Percentiles rank a stretch among this genome's conserved stretches.
These are phyloP conservation scores for Laticauda laticaudata DNA, from an alignment of 2,113 vertebrate species.

Conservation along the genomic window DNA sequence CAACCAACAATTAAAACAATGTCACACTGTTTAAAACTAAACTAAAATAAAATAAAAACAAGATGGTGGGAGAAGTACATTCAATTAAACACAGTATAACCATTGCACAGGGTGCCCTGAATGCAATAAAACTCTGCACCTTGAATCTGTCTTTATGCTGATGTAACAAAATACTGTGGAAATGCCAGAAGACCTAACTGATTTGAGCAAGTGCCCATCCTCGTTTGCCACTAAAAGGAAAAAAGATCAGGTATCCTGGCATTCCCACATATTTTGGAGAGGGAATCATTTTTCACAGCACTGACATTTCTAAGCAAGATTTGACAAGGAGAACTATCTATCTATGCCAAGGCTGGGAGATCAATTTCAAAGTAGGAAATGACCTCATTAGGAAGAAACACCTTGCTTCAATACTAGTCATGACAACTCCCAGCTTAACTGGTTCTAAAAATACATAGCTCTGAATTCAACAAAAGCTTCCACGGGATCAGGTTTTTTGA, in stretches of 20 bases:
- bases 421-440: slow-evolving; percentile 12
- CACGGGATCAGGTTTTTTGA: neutral
- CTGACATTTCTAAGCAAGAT: neutral
- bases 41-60: neutral
- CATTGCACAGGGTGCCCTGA: neutral
- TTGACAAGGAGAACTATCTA: neutral
- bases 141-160: neutral
- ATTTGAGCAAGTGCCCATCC: slow-evolving; percentile 13
- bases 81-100: neutral
- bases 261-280: neutral
- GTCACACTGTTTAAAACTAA: neutral
- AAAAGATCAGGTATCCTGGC: neutral
- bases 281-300: neutral
- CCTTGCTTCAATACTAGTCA: slow-evolving; percentile 11
- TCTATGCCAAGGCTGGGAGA: neutral
- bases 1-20: neutral
- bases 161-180: neutral
- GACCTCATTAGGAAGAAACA: slow-evolving; percentile 11
- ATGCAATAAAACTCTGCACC: neutral
- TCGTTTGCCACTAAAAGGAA: neutral
- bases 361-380: slow-evolving; percentile 20
- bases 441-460: slow-evolving; percentile 23
- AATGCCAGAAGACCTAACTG: neutral
- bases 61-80: neutral
- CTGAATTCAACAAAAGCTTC: slow-evolving; percentile 8